These are phyloP conservation scores for Gavia stellata DNA, from an alignment of 2,113 vertebrate species.

Conservation along the genomic window DNA sequence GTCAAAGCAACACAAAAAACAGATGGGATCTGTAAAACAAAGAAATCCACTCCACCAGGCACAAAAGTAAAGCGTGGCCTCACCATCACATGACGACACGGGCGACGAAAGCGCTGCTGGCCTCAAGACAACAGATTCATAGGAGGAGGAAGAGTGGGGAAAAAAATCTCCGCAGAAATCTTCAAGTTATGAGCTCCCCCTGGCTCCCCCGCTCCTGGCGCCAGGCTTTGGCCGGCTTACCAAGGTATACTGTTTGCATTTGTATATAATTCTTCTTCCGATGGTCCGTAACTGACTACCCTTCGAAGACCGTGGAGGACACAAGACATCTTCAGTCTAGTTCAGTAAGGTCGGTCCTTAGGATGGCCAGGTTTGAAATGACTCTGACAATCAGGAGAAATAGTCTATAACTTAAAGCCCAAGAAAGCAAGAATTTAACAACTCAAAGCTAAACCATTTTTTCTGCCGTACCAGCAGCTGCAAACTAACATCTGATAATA, in stretches of 20 bases:
- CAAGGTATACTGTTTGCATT: background rate
- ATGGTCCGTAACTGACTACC: too few species aligned
- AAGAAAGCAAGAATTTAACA: background rate
- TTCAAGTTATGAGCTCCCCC: background rate
- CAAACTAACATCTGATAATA: background rate
- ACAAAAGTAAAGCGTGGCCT: background rate
- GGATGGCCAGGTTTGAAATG: background rate
- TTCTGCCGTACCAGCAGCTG: background rate
- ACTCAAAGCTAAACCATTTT: background rate
- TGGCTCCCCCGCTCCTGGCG: background rate
- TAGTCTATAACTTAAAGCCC: background rate
- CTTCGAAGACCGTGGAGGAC: background rate
- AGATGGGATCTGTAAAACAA: background rate
- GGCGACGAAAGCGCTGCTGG: accelerated
- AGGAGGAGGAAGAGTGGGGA: background rate
- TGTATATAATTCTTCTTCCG: background rate
- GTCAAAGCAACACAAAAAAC: background rate
- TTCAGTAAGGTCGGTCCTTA: background rate
- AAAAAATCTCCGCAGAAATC: background rate
- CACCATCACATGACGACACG: accelerated
- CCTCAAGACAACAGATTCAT: background rate
- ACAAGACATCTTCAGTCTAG: accelerated
- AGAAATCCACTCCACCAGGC: background rate
- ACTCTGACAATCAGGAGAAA: background rate
- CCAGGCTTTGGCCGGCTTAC: too few species aligned